phyloP scores from a whole-genome alignment of 37 sponge, comb jelly and placozoan genomes.

The Haliclona indistincta region DNA sequence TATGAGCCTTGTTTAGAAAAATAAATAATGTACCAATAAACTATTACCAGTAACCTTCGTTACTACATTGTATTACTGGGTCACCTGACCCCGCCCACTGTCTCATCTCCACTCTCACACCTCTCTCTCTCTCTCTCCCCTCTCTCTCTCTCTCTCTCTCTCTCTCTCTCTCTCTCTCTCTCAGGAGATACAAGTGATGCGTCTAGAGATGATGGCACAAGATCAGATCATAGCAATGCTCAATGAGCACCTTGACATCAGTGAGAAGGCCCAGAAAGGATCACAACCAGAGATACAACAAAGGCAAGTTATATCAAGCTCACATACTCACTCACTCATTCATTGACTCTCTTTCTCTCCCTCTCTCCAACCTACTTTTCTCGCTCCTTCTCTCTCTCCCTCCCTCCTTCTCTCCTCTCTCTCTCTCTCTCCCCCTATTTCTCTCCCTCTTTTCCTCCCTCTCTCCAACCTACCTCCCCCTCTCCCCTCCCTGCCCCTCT shows the following conservation, averaged over 20 bases:
- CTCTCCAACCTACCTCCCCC: not conserved
- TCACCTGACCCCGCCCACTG: too few relatives aligned
- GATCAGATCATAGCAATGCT: slow-evolving; percentile 50
- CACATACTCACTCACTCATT: too few relatives aligned
- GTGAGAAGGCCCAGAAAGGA: slow-evolving; percentile 31
- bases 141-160: slow-evolving; percentile 2
- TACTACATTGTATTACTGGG: too few relatives aligned
- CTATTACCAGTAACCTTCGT: too few relatives aligned
- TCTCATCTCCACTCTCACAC: too few relatives aligned
- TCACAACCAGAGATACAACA: slow-evolving; percentile 6
- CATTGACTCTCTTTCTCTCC: not conserved
- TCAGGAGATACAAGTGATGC: slow-evolving; percentile 47
- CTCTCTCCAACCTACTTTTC: not conserved
- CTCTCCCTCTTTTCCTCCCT: not conserved
- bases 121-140: slow-evolving; percentile 7
- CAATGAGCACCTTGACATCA: slow-evolving; percentile 37
- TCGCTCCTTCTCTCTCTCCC: not conserved
- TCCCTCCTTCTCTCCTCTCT: not conserved
- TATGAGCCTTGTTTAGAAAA: too few relatives aligned
- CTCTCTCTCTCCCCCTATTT: not conserved
- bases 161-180: not conserved
- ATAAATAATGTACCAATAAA: too few relatives aligned
- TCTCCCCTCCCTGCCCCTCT: not conserved
- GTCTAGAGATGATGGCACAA: slow-evolving; percentile 68
- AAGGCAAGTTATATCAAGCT: not conserved